Evolutionary conservation across 2,888 invertebrate species (phyloP).

Genomic region (Cordilura impudica): DNA sequence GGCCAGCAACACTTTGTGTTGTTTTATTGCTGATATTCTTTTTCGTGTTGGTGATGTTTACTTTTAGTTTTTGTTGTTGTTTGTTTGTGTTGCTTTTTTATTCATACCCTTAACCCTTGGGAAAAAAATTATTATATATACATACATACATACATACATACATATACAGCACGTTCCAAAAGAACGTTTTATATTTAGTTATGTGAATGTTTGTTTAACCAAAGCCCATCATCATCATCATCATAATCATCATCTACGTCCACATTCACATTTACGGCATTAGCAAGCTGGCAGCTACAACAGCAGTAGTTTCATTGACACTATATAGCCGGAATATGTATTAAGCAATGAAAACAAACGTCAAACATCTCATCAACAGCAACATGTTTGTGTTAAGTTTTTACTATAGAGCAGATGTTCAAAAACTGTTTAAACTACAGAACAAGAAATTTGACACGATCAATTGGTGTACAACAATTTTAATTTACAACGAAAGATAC

Average conservation of each 20-base stretch:
- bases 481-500: too few species aligned
- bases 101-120: constrained; percentile 18
- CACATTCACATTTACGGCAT: neutral
- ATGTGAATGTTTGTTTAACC: constrained; percentile 33
- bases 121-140: constrained; percentile 40
- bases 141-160: too few species aligned
- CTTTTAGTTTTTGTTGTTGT: neutral
- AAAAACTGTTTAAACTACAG: neutral
- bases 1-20: constrained; percentile 34
- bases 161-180: neutral
- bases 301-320: constrained; percentile 16
- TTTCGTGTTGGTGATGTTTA: neutral
- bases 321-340: neutral
- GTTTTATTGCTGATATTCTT: neutral
- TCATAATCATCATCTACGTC: neutral
- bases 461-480: too few species aligned
- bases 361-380: constrained; percentile 43
- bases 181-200: neutral
- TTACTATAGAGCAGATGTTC: neutral
- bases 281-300: neutral
- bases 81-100: neutral
- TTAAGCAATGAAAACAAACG: constrained; percentile 38
- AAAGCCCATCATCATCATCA: neutral
- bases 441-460: neutral
- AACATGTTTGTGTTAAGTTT: constrained; percentile 19